These are phyloP conservation scores for Galeopsomyia nigrocyanea DNA, from an alignment of 2,888 invertebrate genomes.

Conservation along the genomic window DNA sequence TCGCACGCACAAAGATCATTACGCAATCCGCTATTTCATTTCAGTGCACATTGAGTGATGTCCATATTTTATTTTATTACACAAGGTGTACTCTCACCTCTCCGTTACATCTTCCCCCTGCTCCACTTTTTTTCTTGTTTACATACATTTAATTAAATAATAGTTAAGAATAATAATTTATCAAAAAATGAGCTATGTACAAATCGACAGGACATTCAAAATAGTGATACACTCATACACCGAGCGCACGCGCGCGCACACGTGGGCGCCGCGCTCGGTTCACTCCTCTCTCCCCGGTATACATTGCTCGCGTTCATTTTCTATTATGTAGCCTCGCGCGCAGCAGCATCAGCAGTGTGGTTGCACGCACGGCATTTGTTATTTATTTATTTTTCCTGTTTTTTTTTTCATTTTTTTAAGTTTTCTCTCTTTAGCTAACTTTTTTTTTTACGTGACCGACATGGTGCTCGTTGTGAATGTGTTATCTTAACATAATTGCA, in stretches of 20 bases:
- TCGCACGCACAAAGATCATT: conserved; percentile 29
- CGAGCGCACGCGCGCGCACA: not conserved
- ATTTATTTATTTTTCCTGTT: too few species aligned
- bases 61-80: conserved; percentile 25
- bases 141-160: conserved; percentile 48
- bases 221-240: conserved; percentile 50
- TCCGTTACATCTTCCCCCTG: conserved; percentile 4
- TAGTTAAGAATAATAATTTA: conserved; percentile 61
- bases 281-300: too few species aligned
- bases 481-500: conserved; percentile 46
- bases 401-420: not conserved
- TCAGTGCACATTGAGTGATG: conserved; percentile 34
- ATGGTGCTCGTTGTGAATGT: conserved; percentile 56
- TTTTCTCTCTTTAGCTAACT: conserved; percentile 24
- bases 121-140: conserved; percentile 6
- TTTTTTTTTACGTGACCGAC: conserved; percentile 42
- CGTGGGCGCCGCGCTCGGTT: not conserved
- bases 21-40: conserved; percentile 28
- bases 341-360: not conserved
- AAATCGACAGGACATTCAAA: conserved; percentile 65
- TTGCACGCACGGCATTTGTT: too few species aligned
- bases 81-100: not conserved
- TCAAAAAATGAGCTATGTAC: conserved; percentile 67
- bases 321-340: not conserved
- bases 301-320: too few species aligned